Percentiles rank a stretch among this genome's conserved stretches.
phyloP scores from a whole-genome alignment of 2,113 vertebrate species.

The Taxidea taxus region DNA sequence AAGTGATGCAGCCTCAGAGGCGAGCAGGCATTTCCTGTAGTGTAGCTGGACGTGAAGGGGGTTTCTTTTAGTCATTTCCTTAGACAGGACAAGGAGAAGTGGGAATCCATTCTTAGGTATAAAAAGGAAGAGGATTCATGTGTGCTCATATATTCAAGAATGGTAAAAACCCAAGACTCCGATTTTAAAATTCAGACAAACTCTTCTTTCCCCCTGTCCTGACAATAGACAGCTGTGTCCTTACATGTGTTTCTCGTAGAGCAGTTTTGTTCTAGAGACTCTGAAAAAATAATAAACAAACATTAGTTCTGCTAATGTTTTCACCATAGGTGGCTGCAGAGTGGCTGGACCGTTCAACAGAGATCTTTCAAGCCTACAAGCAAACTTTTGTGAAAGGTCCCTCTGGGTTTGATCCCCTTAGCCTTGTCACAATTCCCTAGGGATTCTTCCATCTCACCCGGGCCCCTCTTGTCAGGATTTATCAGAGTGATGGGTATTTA shows the following conservation, averaged over 20 bases:
- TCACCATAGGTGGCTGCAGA: neutral
- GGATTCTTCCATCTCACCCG: neutral
- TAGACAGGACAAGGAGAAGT: neutral
- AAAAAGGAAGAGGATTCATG: neutral
- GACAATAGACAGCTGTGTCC: slow-evolving; percentile 21
- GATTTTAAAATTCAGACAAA: slow-evolving; percentile 30
- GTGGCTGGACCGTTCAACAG: neutral
- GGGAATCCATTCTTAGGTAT: neutral
- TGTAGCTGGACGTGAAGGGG: neutral
- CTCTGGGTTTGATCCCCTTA: neutral
- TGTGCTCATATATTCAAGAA: neutral
- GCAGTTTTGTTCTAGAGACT: slow-evolving; percentile 9
- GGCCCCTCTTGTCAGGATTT: neutral
- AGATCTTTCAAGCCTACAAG: neutral
- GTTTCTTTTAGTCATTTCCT: neutral
- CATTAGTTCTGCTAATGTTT: neutral
- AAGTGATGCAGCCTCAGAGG: slow-evolving; percentile 5
- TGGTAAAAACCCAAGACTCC: slow-evolving; percentile 12
- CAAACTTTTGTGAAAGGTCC: neutral
- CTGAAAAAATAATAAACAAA: neutral
- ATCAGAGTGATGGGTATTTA: neutral
- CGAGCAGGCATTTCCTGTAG: slow-evolving; percentile 23
- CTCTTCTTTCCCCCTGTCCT: neutral
- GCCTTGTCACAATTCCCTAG: neutral
- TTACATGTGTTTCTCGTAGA: neutral